Conservation (phyloP, 2,113 vertebrate genomes). For the Pachypanchax playfairii region DNA sequence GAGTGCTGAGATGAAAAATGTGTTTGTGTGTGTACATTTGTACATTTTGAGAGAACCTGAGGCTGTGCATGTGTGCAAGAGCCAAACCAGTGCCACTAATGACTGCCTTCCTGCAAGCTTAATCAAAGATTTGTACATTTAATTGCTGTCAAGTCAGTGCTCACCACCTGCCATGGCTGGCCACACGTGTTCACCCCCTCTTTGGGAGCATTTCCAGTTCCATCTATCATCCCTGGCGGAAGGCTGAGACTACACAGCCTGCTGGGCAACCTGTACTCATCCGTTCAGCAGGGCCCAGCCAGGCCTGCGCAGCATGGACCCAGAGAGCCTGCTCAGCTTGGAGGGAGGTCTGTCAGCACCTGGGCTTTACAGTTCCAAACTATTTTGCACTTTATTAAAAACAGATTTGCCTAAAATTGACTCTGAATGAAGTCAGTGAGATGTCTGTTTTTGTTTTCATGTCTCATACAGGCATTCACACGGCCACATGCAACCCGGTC, state of each 20-base stretch:
- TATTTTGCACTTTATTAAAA: slow-evolving; percentile 39
- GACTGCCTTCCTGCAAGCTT: slow-evolving; percentile 87
- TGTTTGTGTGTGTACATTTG: slow-evolving; percentile 6
- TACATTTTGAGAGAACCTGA: slow-evolving; percentile 3
- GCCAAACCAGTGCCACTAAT: slow-evolving; percentile 83
- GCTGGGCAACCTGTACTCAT: slow-evolving; percentile 83
- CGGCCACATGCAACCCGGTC: slow-evolving; percentile 28
- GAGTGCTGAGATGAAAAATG: slow-evolving; percentile 21
- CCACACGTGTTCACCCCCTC: slow-evolving; percentile 82
- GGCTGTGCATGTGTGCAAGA: slow-evolving; percentile 59
- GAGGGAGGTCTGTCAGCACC: slow-evolving; percentile 59
- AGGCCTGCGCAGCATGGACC: slow-evolving; percentile 67
- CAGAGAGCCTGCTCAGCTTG: slow-evolving; percentile 33
- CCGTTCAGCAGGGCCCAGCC: slow-evolving; percentile 76
- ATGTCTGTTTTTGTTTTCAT: slow-evolving; percentile 53
- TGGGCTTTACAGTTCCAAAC: slow-evolving; percentile 36
- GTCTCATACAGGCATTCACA: slow-evolving; percentile 37
- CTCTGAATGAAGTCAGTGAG: slow-evolving; percentile 37
- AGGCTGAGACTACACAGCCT: slow-evolving; percentile 84
- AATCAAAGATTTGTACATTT: slow-evolving; percentile 94
- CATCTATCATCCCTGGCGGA: slow-evolving; percentile 83
- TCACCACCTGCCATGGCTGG: slow-evolving; percentile 88
- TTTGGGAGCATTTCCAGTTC: slow-evolving; percentile 76
- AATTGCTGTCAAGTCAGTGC: slow-evolving; percentile 93
- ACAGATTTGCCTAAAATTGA: slow-evolving; percentile 49